A percentile compares a stretch with the other conserved stretches of the same genome.
These are phyloP conservation scores for Symphodus melops DNA, from an alignment of 2,113 vertebrate genomes.

Conservation along the genomic window DNA sequence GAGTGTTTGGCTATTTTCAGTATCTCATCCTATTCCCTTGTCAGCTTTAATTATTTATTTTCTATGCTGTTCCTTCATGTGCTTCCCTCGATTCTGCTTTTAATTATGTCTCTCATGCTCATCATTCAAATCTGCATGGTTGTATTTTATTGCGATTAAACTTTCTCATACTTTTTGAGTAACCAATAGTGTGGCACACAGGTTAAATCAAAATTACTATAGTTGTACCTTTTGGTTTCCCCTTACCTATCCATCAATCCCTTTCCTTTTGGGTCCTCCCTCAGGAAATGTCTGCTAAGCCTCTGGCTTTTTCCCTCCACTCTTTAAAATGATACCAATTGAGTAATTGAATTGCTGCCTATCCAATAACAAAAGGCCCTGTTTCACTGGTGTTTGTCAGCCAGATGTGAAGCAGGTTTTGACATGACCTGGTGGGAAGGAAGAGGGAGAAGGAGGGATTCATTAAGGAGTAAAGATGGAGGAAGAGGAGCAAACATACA, in stretches of 20 bases:
- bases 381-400: conserved; percentile 60
- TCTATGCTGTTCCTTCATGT: not conserved
- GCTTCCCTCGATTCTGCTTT: conserved; percentile 8
- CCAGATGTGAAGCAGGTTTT: conserved; percentile 71
- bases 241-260: not conserved
- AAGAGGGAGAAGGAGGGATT: not conserved
- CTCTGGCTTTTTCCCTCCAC: conserved; percentile 25
- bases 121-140: not conserved
- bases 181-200: not conserved
- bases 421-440: conserved; percentile 57
- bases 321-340: conserved; percentile 64
- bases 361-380: conserved; percentile 41
- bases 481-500: not conserved
- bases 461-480: not conserved
- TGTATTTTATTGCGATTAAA: conserved; percentile 1
- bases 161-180: not conserved
- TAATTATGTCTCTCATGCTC: conserved; percentile 19
- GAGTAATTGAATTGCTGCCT: conserved; percentile 58
- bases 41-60: conserved; percentile 44
- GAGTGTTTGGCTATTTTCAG: conserved; percentile 57
- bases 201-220: not conserved
- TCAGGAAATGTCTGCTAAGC: conserved; percentile 47
- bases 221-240: not conserved
- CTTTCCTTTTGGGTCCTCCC: conserved; percentile 12
- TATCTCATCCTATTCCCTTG: conserved; percentile 36